Conservation (phyloP, 35 echinoderm and acorn worm species). For the Apostichopus japonicus region DNA sequence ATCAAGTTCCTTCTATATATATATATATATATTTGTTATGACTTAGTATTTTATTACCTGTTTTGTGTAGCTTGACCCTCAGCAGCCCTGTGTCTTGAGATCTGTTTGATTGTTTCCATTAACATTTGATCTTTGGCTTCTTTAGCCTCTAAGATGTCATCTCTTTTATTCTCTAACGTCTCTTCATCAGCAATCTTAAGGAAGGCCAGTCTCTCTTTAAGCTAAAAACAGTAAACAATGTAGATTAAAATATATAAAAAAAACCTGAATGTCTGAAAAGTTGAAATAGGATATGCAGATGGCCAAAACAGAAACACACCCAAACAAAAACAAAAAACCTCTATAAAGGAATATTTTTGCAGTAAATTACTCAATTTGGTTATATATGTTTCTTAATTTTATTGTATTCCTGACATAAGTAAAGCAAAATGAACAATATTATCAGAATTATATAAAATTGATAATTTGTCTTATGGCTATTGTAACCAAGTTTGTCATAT, state of each 20-base stretch:
- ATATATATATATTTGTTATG: too few species aligned
- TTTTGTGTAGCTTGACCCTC: conserved; percentile 77
- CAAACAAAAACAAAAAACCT: not conserved
- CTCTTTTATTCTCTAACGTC: conserved; percentile 78
- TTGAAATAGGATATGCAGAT: too few species aligned
- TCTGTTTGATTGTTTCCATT: conserved; percentile 95
- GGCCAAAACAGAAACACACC: not conserved
- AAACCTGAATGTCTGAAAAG: not conserved
- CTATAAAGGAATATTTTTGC: not conserved
- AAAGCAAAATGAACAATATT: too few species aligned
- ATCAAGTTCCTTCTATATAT: too few species aligned
- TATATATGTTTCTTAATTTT: too few species aligned
- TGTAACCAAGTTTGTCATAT: too few species aligned
- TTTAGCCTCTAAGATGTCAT: conserved; percentile 87
- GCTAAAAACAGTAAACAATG: conserved; percentile 40
- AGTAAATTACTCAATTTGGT: too few species aligned
- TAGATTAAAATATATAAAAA: not conserved
- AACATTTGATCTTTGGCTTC: conserved; percentile 87
- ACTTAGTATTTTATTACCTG: conserved; percentile 49
- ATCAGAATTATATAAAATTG: too few species aligned
- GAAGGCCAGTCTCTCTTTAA: conserved; percentile 82
- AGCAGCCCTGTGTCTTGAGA: conserved; percentile 86
- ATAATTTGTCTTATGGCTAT: too few species aligned
- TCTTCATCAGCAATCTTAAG: conserved; percentile 69
- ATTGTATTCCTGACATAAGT: too few species aligned